Conservation (phyloP, 1,140 invertebrate species). For the Aphaenogaster ashmeadi region DNA sequence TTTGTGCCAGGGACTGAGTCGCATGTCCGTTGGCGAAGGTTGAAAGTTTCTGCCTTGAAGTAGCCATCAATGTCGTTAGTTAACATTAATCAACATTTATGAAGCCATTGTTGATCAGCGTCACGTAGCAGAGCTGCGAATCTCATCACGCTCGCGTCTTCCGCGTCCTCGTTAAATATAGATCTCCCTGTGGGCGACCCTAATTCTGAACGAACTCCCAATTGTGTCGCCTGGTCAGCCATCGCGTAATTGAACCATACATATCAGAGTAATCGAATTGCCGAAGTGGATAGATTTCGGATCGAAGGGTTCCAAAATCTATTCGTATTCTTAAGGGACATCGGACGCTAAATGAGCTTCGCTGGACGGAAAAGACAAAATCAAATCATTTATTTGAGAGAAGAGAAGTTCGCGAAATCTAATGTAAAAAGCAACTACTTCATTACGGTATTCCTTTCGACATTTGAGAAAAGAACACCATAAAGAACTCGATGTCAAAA, state of each 20-base stretch:
- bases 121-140: neutral
- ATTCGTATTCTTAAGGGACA: neutral
- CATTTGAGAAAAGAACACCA: neutral
- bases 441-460: neutral
- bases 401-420: neutral
- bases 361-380: neutral
- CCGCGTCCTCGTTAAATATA: slow-evolving; percentile 30
- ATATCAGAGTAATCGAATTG: neutral
- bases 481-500: neutral
- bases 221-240: slow-evolving; percentile 23
- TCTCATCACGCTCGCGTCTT: slow-evolving; percentile 3
- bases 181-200: slow-evolving; percentile 11
- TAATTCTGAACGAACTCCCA: slow-evolving; percentile 20
- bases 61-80: neutral
- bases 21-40: neutral
- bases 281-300: neutral
- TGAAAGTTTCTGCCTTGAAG: neutral
- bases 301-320: neutral
- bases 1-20: neutral
- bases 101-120: slow-evolving; percentile 17
- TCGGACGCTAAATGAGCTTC: neutral
- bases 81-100: slow-evolving; percentile 44
- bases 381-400: too few species aligned
- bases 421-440: neutral
- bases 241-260: slow-evolving; percentile 32